Conservation (phyloP, 2,888 invertebrate genomes). For the Spodoptera littoralis region DNA sequence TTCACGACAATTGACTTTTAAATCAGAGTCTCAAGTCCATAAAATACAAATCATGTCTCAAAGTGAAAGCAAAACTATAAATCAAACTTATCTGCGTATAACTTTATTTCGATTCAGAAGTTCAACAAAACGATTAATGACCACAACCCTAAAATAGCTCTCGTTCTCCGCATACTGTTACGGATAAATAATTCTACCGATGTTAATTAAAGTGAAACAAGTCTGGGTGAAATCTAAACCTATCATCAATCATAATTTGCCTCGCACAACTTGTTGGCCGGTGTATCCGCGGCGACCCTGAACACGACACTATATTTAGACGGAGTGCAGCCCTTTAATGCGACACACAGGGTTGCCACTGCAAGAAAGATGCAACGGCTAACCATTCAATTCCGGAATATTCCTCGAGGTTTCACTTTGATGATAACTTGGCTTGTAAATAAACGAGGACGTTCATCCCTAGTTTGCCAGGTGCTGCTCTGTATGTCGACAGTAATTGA, state of each 20-base stretch:
- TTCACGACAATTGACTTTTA: too few relatives aligned
- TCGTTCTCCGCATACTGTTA: constrained; percentile 36
- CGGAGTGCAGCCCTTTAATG: constrained; percentile 64
- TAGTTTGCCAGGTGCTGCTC: constrained; percentile 38
- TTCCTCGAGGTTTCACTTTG: neutral
- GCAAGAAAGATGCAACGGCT: constrained; percentile 30
- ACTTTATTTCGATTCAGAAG: constrained; percentile 12
- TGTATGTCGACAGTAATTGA: constrained; percentile 16
- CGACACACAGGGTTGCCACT: constrained; percentile 47
- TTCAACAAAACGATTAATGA: constrained; percentile 30
- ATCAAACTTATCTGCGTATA: constrained; percentile 8
- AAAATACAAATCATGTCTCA: constrained; percentile 8
- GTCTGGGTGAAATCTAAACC: constrained; percentile 69
- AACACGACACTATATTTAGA: constrained; percentile 80
- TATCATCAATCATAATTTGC: constrained; percentile 84
- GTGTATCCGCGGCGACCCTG: constrained; percentile 78
- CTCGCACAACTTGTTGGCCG: constrained; percentile 79
- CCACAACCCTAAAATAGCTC: constrained; percentile 27
- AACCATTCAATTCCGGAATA: constrained; percentile 1
- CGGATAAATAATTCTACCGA: constrained; percentile 47
- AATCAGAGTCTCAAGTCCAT: neutral
- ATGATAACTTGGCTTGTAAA: constrained; percentile 14
- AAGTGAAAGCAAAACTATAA: constrained; percentile 9
- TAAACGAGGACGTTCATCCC: constrained; percentile 32
- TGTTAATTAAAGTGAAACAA: constrained; percentile 61